Conservation (phyloP, 2,113 vertebrate genomes). For the Dasyprocta punctata region DNA sequence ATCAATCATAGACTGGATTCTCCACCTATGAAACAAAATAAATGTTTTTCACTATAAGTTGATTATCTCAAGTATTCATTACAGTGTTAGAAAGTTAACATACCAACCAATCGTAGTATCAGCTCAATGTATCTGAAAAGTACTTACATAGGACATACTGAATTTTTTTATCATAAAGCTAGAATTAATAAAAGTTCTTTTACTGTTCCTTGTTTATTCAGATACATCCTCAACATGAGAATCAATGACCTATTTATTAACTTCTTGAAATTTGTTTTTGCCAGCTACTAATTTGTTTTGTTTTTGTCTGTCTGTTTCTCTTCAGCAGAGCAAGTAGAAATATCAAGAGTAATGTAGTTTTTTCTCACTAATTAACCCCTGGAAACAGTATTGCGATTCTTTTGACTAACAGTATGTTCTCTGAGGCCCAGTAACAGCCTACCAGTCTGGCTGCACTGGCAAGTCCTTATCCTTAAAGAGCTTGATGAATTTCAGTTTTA, state of each 20-base stretch:
- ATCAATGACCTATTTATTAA: slow-evolving; percentile 24
- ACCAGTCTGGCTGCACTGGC: neutral
- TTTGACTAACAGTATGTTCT: slow-evolving; percentile 10
- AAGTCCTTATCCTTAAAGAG: neutral
- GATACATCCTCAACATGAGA: neutral
- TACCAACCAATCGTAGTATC: neutral
- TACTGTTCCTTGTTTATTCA: neutral
- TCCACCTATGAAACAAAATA: neutral
- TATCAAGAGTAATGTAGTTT: neutral
- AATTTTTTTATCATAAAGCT: neutral
- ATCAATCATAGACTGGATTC: neutral
- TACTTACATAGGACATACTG: neutral
- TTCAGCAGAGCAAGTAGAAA: slow-evolving; percentile 9
- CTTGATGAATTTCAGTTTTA: slow-evolving; percentile 51
- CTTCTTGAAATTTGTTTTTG: slow-evolving; percentile 48
- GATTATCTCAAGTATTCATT: neutral
- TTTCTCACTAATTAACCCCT: slow-evolving; percentile 2
- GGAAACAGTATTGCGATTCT: neutral
- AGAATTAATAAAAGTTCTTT: slow-evolving; percentile 14
- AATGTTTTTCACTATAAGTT: neutral
- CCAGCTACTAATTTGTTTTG: neutral
- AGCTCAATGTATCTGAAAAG: neutral
- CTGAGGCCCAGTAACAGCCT: neutral
- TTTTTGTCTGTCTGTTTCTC: neutral
- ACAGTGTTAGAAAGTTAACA: neutral